Conservation (phyloP, 2,113 vertebrate genomes). For the Lampris megalopsis region DNA sequence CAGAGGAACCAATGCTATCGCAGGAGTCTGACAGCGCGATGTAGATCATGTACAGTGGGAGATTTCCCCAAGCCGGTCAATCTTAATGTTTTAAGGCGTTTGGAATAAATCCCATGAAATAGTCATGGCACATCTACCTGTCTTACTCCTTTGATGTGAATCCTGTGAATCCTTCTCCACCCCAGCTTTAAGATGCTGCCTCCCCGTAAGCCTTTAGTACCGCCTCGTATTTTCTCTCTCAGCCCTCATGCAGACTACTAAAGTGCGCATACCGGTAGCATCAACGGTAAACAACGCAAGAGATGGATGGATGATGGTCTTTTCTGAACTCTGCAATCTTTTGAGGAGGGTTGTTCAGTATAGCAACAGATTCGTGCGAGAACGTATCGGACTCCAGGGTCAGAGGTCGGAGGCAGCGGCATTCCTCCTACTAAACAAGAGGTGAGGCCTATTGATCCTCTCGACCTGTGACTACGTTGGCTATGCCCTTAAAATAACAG, state of each 20-base stretch:
- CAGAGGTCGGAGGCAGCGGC: constrained; percentile 44
- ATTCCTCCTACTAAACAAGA: constrained; percentile 9
- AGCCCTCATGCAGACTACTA: background rate
- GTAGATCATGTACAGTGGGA: constrained; percentile 20
- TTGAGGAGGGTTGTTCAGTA: no score
- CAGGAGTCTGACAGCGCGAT: constrained; percentile 6
- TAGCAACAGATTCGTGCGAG: no score
- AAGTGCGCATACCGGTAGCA: background rate
- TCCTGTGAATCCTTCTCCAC: constrained; percentile 5
- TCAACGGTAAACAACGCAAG: no score
- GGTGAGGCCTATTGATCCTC: constrained; percentile 70
- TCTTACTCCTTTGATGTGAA: constrained; percentile 22
- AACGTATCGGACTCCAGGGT: constrained; percentile 18
- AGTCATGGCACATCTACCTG: background rate
- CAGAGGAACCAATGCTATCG: background rate
- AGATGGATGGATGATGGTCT: background rate
- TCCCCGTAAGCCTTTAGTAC: background rate
- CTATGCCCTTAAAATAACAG: constrained; percentile 84
- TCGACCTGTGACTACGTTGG: constrained; percentile 74
- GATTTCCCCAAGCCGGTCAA: constrained; percentile 37
- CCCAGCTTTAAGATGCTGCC: constrained; percentile 27
- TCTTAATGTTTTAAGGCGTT: constrained; percentile 29
- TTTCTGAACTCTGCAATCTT: no score
- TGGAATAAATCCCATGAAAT: constrained; percentile 9
- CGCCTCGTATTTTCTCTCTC: background rate